Evolutionary conservation across 1,140 invertebrate genomes (phyloP).

Genomic region (Ditylenchus dipsaci): DNA sequence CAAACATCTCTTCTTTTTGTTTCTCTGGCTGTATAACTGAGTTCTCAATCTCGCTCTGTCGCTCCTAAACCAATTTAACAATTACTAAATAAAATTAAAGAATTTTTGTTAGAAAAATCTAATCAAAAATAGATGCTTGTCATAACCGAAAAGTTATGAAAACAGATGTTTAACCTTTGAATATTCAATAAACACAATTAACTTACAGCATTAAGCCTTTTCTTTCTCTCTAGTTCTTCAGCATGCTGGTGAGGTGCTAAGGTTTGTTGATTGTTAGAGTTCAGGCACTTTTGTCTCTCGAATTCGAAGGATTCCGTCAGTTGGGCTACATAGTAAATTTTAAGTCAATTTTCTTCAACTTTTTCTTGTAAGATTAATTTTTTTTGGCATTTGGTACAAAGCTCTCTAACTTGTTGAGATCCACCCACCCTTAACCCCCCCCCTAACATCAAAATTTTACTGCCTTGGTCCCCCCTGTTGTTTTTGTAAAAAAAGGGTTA

Average conservation of each 20-base stretch:
- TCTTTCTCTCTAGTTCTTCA: slow-evolving; percentile 36
- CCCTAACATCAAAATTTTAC: too few relatives aligned
- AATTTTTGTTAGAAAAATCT: not conserved
- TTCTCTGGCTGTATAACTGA: not conserved
- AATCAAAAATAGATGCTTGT: too few relatives aligned
- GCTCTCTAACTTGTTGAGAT: too few relatives aligned
- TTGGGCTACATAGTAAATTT: slow-evolving; percentile 13
- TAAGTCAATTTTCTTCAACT: too few relatives aligned
- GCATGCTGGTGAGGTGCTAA: slow-evolving; percentile 33
- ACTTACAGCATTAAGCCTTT: slow-evolving; percentile 27
- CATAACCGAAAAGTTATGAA: too few relatives aligned
- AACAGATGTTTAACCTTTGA: too few relatives aligned
- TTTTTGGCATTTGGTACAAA: too few relatives aligned
- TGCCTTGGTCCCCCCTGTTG: too few relatives aligned
- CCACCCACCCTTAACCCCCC: too few relatives aligned
- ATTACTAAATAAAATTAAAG: too few relatives aligned
- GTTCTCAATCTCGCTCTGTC: slow-evolving; percentile 30
- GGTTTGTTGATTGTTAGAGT: slow-evolving; percentile 31
- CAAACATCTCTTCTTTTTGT: slow-evolving; percentile 31
- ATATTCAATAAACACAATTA: not conserved
- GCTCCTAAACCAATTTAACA: slow-evolving; percentile 24
- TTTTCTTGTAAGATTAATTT: too few relatives aligned
- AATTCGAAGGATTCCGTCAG: slow-evolving; percentile 37
- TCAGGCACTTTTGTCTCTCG: slow-evolving; percentile 37
- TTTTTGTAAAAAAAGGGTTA: too few relatives aligned